Percentiles rank a stretch among this genome's conserved stretches.
Evolutionary conservation across 2,888 invertebrate genomes (phyloP).

Genomic region (Tanypteryx hageni): DNA sequence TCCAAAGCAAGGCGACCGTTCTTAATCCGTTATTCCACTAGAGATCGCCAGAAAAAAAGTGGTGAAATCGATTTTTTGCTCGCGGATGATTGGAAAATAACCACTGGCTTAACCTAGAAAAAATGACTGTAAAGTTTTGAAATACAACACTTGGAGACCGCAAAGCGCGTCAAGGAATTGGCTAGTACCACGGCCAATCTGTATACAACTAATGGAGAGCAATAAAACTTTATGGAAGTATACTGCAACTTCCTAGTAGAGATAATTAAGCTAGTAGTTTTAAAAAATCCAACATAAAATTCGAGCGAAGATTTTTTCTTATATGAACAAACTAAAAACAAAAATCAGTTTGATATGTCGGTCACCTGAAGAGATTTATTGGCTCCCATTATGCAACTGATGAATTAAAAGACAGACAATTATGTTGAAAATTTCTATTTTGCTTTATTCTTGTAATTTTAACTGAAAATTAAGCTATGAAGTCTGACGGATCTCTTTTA

Average conservation of each 20-base stretch:
- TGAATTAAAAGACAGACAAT: too few relatives aligned
- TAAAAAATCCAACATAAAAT: not conserved
- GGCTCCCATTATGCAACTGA: too few relatives aligned
- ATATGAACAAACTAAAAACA: too few relatives aligned
- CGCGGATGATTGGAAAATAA: not conserved
- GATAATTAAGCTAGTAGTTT: not conserved
- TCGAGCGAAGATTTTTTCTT: not conserved
- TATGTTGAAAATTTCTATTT: too few relatives aligned
- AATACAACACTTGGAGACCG: not conserved
- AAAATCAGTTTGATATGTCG: too few relatives aligned
- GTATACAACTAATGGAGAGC: not conserved
- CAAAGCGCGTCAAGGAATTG: not conserved
- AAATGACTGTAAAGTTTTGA: not conserved
- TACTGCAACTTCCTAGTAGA: not conserved
- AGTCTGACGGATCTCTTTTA: too few relatives aligned
- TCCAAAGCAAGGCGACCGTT: not conserved
- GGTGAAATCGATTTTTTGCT: not conserved
- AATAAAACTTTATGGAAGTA: not conserved
- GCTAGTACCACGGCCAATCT: not conserved
- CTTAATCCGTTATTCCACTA: constrained; percentile 12
- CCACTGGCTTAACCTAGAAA: not conserved
- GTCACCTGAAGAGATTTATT: too few relatives aligned
- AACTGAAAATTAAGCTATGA: too few relatives aligned
- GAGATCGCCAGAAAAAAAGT: not conserved
- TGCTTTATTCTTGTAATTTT: too few relatives aligned